These are phyloP conservation scores for Tinamus major DNA, from an alignment of 2,797 vertebrate species.

Conservation along the genomic window DNA sequence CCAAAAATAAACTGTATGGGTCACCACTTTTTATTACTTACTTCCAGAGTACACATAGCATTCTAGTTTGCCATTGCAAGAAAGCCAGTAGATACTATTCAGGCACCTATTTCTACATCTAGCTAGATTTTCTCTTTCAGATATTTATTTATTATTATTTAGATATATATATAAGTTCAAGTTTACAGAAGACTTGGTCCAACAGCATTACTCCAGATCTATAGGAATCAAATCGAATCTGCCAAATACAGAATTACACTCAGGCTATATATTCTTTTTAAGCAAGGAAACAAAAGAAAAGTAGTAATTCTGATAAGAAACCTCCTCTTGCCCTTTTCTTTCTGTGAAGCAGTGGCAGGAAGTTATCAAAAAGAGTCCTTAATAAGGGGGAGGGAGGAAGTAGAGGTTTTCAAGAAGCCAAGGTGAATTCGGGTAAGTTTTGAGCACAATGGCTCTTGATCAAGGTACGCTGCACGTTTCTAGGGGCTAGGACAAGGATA, in stretches of 20 bases:
- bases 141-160: no score
- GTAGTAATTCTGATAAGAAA: neutral
- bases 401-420: neutral
- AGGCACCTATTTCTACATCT: neutral
- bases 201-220: neutral
- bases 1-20: neutral
- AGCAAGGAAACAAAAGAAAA: slow-evolving; percentile 12
- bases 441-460: neutral
- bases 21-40: neutral
- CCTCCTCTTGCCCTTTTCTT: neutral
- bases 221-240: neutral
- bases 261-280: neutral
- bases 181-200: neutral
- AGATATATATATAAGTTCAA: neutral
- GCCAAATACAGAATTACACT: neutral
- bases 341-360: neutral
- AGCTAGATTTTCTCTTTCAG: neutral
- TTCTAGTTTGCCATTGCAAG: neutral
- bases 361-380: neutral
- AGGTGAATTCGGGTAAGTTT: neutral
- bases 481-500: neutral
- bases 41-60: neutral
- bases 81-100: neutral
- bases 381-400: neutral
- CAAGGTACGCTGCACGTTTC: neutral